A percentile compares a stretch with the other conserved stretches of the same genome.
Conservation (phyloP, 2,797 vertebrate genomes). For the Buceros bicornis region DNA sequence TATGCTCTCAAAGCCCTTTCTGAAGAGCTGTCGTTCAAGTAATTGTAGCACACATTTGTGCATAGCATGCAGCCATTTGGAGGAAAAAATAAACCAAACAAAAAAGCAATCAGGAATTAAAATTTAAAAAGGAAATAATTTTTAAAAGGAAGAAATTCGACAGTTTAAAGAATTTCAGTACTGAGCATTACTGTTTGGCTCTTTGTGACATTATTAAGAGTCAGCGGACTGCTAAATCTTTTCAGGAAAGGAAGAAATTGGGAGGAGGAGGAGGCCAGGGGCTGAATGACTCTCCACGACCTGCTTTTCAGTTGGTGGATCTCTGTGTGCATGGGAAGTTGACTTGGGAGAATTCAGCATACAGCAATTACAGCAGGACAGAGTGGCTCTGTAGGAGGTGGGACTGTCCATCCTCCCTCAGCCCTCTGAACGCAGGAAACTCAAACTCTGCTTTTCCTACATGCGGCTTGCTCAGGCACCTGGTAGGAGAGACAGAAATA, state of each 20-base stretch:
- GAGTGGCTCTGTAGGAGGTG: not conserved
- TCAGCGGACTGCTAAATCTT: not conserved
- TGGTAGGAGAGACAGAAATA: not conserved
- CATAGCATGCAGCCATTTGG: not conserved
- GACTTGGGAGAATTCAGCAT: not conserved
- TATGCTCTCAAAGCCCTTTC: not conserved
- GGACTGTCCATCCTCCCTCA: not conserved
- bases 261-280: not conserved
- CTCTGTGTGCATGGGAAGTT: not conserved
- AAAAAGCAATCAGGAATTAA: not conserved
- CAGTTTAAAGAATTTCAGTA: not conserved
- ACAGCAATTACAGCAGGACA: rapidly evolving
- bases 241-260: not conserved
- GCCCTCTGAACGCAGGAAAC: not conserved
- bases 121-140: not conserved
- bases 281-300: not conserved
- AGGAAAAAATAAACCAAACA: rapidly evolving
- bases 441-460: not conserved
- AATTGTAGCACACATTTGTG: not conserved
- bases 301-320: not conserved
- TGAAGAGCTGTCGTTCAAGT: not conserved
- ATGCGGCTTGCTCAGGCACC: not conserved
- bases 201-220: not conserved
- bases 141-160: not conserved
- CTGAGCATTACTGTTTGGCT: not conserved